Evolutionary conservation across 2,113 vertebrate genomes (phyloP).

Genomic region (Ramphastos sulfuratus): DNA sequence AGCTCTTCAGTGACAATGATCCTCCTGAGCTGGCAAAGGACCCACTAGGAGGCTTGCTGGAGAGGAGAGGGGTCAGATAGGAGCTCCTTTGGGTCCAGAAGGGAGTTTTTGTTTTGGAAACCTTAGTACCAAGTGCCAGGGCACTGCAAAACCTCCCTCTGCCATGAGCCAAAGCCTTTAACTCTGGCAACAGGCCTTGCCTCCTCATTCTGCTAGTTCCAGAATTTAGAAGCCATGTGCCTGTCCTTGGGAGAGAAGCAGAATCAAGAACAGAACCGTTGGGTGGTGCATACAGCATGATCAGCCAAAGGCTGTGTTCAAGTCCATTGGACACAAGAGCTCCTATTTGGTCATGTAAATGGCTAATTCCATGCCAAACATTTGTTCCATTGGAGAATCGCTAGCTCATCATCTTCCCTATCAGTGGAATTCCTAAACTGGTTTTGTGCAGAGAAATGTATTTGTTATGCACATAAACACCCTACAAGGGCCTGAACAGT

Average conservation of each 20-base stretch:
- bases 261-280: neutral
- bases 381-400: conserved; percentile 2
- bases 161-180: neutral
- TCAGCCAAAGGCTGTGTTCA: conserved; percentile 24
- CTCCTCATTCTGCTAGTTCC: neutral
- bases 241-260: neutral
- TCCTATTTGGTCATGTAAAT: neutral
- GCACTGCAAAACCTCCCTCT: neutral
- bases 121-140: neutral
- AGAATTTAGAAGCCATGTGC: neutral
- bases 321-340: conserved; percentile 17
- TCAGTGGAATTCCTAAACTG: neutral
- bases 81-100: neutral
- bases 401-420: conserved; percentile 26
- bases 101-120: neutral
- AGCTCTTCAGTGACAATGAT: neutral
- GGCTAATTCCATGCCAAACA: conserved; percentile 19
- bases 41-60: neutral
- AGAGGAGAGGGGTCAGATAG: neutral
- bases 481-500: neutral
- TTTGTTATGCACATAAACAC: conserved; percentile 2
- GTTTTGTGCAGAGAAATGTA: neutral
- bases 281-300: neutral
- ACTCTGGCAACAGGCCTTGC: neutral
- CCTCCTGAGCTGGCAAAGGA: neutral